These are phyloP conservation scores for Pseudolycoriella hygida DNA, from an alignment of 2,888 invertebrate genomes.

Conservation along the genomic window DNA sequence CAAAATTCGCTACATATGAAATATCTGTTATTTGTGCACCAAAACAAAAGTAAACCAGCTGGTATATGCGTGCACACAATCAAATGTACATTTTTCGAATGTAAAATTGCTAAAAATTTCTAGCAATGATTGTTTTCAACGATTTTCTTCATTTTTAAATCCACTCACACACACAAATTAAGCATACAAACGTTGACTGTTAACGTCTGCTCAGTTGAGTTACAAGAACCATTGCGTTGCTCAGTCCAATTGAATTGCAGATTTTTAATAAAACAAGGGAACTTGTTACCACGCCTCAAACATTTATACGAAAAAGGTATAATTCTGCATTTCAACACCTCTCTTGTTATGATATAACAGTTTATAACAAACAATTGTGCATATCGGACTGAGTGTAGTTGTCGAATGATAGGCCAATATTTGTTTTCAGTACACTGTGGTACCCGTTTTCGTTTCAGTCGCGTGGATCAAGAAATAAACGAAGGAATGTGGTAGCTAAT, in stretches of 20 bases:
- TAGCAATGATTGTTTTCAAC: no score
- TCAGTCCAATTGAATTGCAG: neutral
- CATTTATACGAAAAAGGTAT: constrained; percentile 8
- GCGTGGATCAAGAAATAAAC: neutral
- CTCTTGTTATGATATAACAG: constrained; percentile 11
- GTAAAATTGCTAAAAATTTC: no score
- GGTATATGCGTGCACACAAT: no score
- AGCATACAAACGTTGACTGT: no score
- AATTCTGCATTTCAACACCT: constrained; percentile 29
- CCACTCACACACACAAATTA: no score
- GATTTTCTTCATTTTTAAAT: no score
- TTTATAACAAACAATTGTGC: constrained; percentile 7
- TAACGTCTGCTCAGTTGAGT: neutral
- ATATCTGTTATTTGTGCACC: no score
- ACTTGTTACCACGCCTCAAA: neutral
- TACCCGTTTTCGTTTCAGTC: neutral
- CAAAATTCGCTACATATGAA: no score
- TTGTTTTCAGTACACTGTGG: neutral
- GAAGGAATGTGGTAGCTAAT: no score
- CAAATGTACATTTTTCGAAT: no score
- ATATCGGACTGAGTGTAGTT: neutral
- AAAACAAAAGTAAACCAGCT: no score
- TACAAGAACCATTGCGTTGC: neutral
- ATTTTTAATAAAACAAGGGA: neutral
- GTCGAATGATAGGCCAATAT: constrained; percentile 1